Evolutionary conservation across 2,113 vertebrate species (phyloP).

Genomic region (Sinosuthora webbiana): DNA sequence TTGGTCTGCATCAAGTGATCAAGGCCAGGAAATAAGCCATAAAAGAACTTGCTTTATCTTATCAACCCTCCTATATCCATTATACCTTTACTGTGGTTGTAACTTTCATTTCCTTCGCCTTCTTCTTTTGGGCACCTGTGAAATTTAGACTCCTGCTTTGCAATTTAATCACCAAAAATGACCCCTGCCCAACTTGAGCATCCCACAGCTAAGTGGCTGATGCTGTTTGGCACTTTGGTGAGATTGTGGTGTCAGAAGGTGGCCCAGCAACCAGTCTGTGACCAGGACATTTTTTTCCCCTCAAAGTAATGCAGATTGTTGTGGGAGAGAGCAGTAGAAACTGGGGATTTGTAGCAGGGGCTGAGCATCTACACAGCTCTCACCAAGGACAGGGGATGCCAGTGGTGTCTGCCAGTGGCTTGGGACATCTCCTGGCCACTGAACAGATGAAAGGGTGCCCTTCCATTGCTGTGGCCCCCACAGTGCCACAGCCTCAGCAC

Average conservation of each 20-base stretch:
- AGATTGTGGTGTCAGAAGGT: rapidly evolving
- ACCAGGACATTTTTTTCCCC: neutral
- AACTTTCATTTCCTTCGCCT: conserved; percentile 14
- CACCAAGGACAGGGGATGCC: neutral
- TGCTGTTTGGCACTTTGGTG: neutral
- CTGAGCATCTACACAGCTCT: neutral
- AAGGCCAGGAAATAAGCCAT: neutral
- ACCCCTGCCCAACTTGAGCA: rapidly evolving
- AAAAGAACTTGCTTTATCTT: conserved; percentile 26
- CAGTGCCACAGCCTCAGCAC: neutral
- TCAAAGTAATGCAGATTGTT: neutral
- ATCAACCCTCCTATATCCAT: neutral
- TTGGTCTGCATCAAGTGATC: neutral
- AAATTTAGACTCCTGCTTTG: neutral
- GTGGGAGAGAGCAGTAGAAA: neutral
- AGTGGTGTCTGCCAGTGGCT: rapidly evolving
- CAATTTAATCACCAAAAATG: neutral
- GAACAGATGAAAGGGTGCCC: neutral
- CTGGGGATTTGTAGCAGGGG: neutral
- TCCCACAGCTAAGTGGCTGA: neutral
- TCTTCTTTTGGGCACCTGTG: neutral
- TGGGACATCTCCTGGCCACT: neutral
- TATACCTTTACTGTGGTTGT: neutral
- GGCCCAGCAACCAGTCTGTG: neutral
- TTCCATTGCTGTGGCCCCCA: neutral